Evolutionary conservation across 2,113 vertebrate species (phyloP), one percentile per base, ranked within the genome.

Genomic region (Acrocephalus kingi): DNA sequence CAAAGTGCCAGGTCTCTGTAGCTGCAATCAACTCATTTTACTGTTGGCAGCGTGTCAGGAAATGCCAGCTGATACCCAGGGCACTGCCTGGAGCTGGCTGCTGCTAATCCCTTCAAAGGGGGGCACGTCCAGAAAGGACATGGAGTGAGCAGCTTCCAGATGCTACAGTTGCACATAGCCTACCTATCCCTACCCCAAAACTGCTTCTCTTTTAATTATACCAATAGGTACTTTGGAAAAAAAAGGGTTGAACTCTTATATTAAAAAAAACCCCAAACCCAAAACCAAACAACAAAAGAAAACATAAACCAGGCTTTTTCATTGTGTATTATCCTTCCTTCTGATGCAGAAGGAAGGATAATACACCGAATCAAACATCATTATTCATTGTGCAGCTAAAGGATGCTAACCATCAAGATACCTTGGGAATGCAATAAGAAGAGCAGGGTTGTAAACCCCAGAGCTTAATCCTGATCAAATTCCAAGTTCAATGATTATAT

Each of bases 91-190:
- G 35, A 75, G 54, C 77, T 71, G 28, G 15, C 61, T 91, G 69
- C 62, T 82, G 63, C 46, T 83, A 79, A 69, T 62, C 39, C 23
- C 48, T 76, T 66, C 59, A 79, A 89, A 87, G n/a, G 49, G 49
- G 62, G 76, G 31, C 13, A 62, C 2, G 0, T 75, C 76, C 63
- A 71, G 78, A 39, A 79, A 71, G 71, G 48, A 43, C 0, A 0
- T 14, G 45, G 10, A 35, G 17, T 52, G 56, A 59, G 31, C 69
- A 83, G 62, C 45, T 64, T 88, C 78, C 63, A 71, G 58, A 54
- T 37, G 49, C 54, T 68, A 0, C 16, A 75, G 31, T 15, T 69
- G 33, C 75, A 90, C 27, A 15, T 10, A 49, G 20, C 30, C 43
- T 46, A 43, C 31, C 37, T 46, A 24, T 25, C 6, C 30, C 7